These are phyloP conservation scores for Hemibagrus guttatus DNA, from an alignment of 2,797 vertebrate species.

Conservation along the genomic window DNA sequence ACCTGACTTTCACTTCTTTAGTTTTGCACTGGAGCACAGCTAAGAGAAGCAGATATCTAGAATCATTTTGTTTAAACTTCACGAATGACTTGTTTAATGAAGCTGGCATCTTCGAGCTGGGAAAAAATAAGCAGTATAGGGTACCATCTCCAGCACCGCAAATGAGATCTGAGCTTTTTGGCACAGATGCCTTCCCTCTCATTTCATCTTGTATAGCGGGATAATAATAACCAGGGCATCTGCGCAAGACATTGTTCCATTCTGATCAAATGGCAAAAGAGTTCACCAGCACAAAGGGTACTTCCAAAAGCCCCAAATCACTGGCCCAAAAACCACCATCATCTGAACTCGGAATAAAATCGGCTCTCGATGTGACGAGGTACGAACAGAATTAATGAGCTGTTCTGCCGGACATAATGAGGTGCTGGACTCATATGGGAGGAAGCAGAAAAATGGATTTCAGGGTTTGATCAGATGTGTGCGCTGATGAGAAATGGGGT, in stretches of 20 bases:
- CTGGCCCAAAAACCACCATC: too few species aligned
- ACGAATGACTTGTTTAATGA: not conserved
- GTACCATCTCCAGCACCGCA: not conserved
- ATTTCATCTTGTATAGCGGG: not conserved
- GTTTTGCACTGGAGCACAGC: not conserved
- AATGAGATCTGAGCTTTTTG: not conserved
- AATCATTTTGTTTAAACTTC: not conserved
- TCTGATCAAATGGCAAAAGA: not conserved
- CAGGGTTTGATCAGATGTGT: constrained; percentile 1
- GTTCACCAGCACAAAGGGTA: not conserved
- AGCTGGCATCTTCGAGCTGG: not conserved
- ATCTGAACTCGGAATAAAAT: not conserved
- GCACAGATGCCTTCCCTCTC: too few species aligned
- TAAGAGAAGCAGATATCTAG: not conserved
- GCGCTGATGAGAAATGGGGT: not conserved
- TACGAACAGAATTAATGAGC: not conserved
- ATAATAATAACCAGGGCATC: constrained; percentile 6
- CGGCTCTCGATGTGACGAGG: not conserved
- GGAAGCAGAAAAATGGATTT: constrained; percentile 3
- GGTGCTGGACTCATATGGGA: not conserved
- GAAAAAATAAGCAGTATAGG: not conserved
- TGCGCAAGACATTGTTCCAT: constrained; percentile 7
- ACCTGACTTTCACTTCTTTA: not conserved
- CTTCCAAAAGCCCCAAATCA: not conserved
- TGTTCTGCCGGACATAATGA: not conserved